Evolutionary conservation across 2,888 invertebrate genomes (phyloP).

Genomic region (Cacoxenus indagator): DNA sequence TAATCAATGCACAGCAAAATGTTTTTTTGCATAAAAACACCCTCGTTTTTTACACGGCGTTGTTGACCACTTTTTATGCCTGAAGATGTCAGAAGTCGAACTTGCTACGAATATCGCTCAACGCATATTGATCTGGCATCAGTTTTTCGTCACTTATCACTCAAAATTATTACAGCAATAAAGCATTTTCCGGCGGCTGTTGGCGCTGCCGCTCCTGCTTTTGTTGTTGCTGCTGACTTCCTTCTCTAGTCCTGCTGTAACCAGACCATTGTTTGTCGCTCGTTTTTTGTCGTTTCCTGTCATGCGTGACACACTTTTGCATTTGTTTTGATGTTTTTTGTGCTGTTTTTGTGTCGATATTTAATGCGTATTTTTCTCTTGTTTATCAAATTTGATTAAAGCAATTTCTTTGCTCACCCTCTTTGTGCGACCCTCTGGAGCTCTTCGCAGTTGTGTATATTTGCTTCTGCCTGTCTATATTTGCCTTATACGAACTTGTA

Average conservation of each 20-base stretch:
- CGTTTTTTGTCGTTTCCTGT: slow-evolving; percentile 38
- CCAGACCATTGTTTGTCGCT: slow-evolving; percentile 12
- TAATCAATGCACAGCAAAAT: slow-evolving; percentile 14
- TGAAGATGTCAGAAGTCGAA: slow-evolving; percentile 15
- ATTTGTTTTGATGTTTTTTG: slow-evolving; percentile 52
- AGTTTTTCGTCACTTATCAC: slow-evolving; percentile 62
- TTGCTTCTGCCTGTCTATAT: slow-evolving; percentile 30
- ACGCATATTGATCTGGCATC: slow-evolving; percentile 53
- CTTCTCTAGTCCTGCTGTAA: slow-evolving; percentile 18
- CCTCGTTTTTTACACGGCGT: slow-evolving; percentile 24
- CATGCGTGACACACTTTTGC: slow-evolving; percentile 57
- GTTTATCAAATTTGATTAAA: slow-evolving; percentile 65
- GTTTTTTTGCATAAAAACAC: slow-evolving; percentile 36
- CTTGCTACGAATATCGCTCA: slow-evolving; percentile 26
- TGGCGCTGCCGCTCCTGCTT: neutral
- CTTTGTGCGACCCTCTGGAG: slow-evolving; percentile 21
- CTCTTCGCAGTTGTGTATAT: slow-evolving; percentile 48
- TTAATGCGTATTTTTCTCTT: slow-evolving; percentile 26
- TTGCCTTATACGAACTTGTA: slow-evolving; percentile 34
- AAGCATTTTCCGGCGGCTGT: slow-evolving; percentile 55
- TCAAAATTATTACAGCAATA: slow-evolving; percentile 66
- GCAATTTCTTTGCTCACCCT: slow-evolving; percentile 55
- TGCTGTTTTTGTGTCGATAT: slow-evolving; percentile 32
- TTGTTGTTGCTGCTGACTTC: slow-evolving; percentile 25
- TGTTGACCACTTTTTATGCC: slow-evolving; percentile 34